Percentiles rank a stretch among this genome's conserved stretches.
phyloP scores from a whole-genome alignment of 2,113 vertebrate species.

The Silurus glanis region DNA sequence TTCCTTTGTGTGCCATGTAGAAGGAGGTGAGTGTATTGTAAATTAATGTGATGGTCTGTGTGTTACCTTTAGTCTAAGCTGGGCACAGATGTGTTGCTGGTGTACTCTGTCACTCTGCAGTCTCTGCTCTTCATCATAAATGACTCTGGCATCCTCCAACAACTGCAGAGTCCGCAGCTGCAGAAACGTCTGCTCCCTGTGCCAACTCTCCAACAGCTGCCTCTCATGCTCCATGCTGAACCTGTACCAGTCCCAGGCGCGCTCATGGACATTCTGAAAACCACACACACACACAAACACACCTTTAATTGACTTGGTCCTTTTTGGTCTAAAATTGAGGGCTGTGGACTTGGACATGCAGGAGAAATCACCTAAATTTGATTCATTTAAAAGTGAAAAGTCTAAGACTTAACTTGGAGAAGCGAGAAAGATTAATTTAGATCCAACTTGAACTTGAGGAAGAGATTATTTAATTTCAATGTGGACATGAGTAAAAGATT shows the following conservation, averaged over 20 bases:
- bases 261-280: slow-evolving; percentile 78
- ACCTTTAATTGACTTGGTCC: slow-evolving; percentile 4
- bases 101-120: slow-evolving; percentile 72
- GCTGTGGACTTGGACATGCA: not conserved
- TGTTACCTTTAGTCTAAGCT: slow-evolving; percentile 84
- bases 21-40: not conserved
- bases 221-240: slow-evolving; percentile 72
- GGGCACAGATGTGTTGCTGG: slow-evolving; percentile 82
- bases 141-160: slow-evolving; percentile 77
- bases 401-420: not conserved
- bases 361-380: not conserved
- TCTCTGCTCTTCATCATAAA: slow-evolving; percentile 71
- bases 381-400: too few species aligned
- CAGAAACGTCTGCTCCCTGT: slow-evolving; percentile 72
- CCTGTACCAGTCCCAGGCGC: slow-evolving; percentile 68
- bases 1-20: not conserved
- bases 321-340: not conserved
- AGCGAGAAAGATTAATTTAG: not conserved
- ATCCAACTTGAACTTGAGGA: not conserved
- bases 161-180: slow-evolving; percentile 69
- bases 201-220: slow-evolving; percentile 72
- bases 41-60: not conserved
- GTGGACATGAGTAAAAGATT: not conserved
- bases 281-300: slow-evolving; percentile 39
- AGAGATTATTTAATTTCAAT: not conserved